Percentiles rank a stretch among this genome's conserved stretches.
Conservation (phyloP, 2,888 invertebrate genomes). For the Globia sparganii region DNA sequence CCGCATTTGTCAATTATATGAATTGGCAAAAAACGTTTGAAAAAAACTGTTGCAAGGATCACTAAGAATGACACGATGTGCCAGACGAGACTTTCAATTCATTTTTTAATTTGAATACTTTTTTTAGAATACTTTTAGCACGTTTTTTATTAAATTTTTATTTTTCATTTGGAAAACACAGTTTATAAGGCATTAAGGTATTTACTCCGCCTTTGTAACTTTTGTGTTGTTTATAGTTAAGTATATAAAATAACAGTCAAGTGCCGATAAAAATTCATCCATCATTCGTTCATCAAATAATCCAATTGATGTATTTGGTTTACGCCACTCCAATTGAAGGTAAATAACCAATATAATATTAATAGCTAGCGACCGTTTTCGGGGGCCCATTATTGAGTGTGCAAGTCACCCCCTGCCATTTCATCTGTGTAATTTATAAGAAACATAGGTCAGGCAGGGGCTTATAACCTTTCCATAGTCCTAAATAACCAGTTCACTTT, state of each 20-base stretch:
- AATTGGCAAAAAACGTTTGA: neutral
- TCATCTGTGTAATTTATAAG: neutral
- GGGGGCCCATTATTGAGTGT: neutral
- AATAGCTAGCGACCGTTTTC: neutral
- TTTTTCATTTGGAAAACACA: neutral
- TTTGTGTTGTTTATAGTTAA: neutral
- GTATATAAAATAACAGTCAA: neutral
- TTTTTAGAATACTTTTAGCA: neutral
- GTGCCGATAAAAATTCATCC: neutral
- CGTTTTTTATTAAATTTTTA: neutral
- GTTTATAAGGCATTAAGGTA: neutral
- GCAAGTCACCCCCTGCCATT: neutral
- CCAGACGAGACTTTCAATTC: neutral
- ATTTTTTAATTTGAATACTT: neutral
- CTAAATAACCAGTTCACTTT: neutral
- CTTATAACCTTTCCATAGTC: neutral
- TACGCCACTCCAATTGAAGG: neutral
- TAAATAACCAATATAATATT: constrained; percentile 4
- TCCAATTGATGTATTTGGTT: neutral
- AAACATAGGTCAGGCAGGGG: neutral
- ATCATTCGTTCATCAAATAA: constrained; percentile 3
- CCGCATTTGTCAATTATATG: neutral
- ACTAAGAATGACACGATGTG: neutral
- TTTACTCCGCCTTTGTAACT: neutral
- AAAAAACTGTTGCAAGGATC: neutral